phyloP scores from a whole-genome alignment of 2,888 invertebrate genomes.

The Rhimphoctona megacephalus region DNA sequence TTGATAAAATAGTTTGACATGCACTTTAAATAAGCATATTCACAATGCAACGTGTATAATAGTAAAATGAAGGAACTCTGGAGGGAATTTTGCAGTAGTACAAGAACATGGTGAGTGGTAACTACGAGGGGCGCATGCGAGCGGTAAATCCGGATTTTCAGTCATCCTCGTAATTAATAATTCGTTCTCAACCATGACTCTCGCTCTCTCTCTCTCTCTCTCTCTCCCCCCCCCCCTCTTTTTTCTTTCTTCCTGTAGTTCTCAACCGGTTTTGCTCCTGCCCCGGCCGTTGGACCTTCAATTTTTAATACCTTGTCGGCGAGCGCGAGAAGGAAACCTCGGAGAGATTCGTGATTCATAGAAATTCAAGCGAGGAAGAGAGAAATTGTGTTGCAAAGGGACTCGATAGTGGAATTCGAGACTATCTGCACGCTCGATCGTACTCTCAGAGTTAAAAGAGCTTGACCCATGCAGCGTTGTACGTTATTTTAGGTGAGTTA shows the following conservation, averaged over 20 bases:
- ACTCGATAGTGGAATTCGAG: constrained; percentile 24
- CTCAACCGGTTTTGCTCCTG: constrained; percentile 32
- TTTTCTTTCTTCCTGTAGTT: neutral
- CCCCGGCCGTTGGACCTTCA: constrained; percentile 4
- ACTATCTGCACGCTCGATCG: constrained; percentile 8
- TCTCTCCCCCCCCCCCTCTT: too few relatives aligned
- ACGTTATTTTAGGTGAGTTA: neutral
- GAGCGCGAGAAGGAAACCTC: constrained; percentile 11
- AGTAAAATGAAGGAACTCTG: neutral
- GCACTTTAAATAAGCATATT: neutral
- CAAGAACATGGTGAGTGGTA: neutral
- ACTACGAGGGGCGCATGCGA: neutral
- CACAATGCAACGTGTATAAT: neutral
- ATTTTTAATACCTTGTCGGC: constrained; percentile 23
- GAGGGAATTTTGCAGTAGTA: neutral
- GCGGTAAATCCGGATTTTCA: constrained; percentile 15
- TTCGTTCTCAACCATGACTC: neutral
- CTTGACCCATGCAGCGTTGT: neutral
- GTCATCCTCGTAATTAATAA: constrained; percentile 45
- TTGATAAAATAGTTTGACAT: neutral
- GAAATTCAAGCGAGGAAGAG: constrained; percentile 15
- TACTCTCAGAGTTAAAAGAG: neutral
- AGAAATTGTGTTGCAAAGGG: constrained; percentile 24
- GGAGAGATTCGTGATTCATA: constrained; percentile 22
- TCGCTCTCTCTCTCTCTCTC: neutral